Evolutionary conservation across 2,888 invertebrate genomes (phyloP), one percentile per base, ranked within the genome.

Genomic region (Omphaloscelis lunosa): DNA sequence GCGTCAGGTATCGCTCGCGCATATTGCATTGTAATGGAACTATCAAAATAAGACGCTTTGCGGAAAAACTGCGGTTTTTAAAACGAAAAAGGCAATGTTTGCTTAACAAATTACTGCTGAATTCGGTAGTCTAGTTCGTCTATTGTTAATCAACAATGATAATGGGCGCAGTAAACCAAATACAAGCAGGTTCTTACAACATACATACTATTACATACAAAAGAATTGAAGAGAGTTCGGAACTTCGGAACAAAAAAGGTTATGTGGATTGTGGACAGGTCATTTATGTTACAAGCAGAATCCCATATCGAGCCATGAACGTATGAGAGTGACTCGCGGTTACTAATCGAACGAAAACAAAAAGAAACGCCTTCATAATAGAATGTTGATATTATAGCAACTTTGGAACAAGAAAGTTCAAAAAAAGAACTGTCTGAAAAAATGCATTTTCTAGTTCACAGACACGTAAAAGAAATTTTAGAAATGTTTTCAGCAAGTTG

Each of bases 71-170:
- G 45, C 12, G 11, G 27, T 29, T 45, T 48, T 61, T 12, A 56
- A 15, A 11, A 48, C 15, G 20, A 62, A 51, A 29, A 80, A 15
- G n/a, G 1, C 15, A 48, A 27, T 15, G 34, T 51, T 27, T 71
- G n/a, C 8, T 2, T 23, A 2, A 23, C 39, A 61, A 39, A 45
- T 74, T 6, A 45, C 15, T n/a, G 20, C n/a, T 4, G 9, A 59
- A 59, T 53, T 76, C 6, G 1, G 62, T 82, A 41, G 17, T 58
- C 66, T 70, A 77, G 56, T 83, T 51, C 34, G n/a, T 41, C 61
- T 67, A 67, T 80, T 83, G 61, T 83, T 41, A 23, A 45, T 45
- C 29, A 61, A 83, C 83, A 83, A 80, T 80, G 56, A 70, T 51
- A 67, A 83, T 70, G 66, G 78, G 70, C 27, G 70, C 78, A 70